phyloP scores from a whole-genome alignment of 2,797 vertebrate species.

The Microchirus variegatus region DNA sequence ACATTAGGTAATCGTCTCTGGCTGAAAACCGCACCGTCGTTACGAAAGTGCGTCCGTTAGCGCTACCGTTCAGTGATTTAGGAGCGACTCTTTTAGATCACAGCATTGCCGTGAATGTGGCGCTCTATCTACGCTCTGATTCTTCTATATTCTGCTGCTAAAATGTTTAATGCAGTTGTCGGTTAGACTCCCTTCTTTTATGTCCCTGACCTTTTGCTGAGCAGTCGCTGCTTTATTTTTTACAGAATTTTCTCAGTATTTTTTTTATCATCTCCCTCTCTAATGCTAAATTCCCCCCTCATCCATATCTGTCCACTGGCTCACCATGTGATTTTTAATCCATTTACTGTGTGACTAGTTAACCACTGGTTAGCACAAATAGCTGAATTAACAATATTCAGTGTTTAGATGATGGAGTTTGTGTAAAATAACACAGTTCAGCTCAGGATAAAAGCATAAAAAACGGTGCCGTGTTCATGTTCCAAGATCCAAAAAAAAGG shows the following conservation, averaged over 20 bases:
- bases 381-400: slow-evolving; percentile 5
- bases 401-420: slow-evolving; percentile 18
- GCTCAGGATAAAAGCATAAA: slow-evolving; percentile 1
- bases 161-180: slow-evolving; percentile 42
- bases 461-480: slow-evolving; percentile 1
- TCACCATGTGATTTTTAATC: slow-evolving; percentile 23
- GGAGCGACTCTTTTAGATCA: slow-evolving; percentile 61
- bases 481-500: too few species aligned
- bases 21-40: slow-evolving; percentile 56
- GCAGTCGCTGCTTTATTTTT: slow-evolving; percentile 6
- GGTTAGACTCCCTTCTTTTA: slow-evolving; percentile 40
- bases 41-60: slow-evolving; percentile 57
- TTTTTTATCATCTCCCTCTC: slow-evolving; percentile 30
- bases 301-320: slow-evolving; percentile 14
- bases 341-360: slow-evolving; percentile 4
- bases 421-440: slow-evolving; percentile 11
- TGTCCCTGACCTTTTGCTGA: slow-evolving; percentile 23
- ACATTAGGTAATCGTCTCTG: slow-evolving; percentile 75
- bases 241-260: slow-evolving; percentile 22
- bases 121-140: slow-evolving; percentile 14
- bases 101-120: slow-evolving; percentile 31
- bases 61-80: slow-evolving; percentile 52
- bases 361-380: slow-evolving; percentile 3
- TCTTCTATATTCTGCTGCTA: slow-evolving; percentile 27
- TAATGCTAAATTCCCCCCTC: slow-evolving; percentile 16